Evolutionary conservation across 2,113 vertebrate species (phyloP), one percentile per base, ranked within the genome.

Genomic region (Microcebus ravelobensis): DNA sequence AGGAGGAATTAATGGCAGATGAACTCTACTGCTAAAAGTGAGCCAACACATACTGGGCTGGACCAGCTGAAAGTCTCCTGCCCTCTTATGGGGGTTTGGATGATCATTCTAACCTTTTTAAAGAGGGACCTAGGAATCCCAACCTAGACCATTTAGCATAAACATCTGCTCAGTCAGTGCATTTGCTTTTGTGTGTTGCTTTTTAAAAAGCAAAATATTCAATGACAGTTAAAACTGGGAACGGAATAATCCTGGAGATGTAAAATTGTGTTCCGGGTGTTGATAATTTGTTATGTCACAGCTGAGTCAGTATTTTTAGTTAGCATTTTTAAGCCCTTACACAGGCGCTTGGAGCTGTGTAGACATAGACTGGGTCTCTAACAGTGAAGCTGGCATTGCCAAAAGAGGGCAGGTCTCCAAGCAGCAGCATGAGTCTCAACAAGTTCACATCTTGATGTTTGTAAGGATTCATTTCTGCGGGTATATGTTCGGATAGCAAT

Each of bases 121-220:
- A 90, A 95, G 18, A 10, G 0, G 45, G 3, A 61, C 36, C 34
- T 61, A 87, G 82, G n/a, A 80, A 55, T 86, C 74, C 25, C 90
- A 8, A 57, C n/a, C 57, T 45, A 67, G 27, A 67, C 36, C 39
- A 6, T 82, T 87, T n/a, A 93, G 59, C 17, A 59, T 18, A 76
- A 81, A 55, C 48, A 94, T 79, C 57, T 93, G 36, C 18, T 93
- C 68, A 61, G 4, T 48, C 29, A 21, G 20, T 70, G 29, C 3
- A n/a, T 57, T 86, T 71, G 8, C 50, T 95, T 96, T 57, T 81
- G 48, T 83, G 55, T 82, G 48, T 85, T 93, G 36, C 18, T 65
- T 79, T 89, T 96, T 81, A 76, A 82, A 79, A 89, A 63, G 12
- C 13, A 50, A 85, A 90, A 80, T 68, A 90, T 21, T 87, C 85